These are phyloP conservation scores for Toxonevra muliebris DNA, from an alignment of 2,888 invertebrate species.

Conservation along the genomic window DNA sequence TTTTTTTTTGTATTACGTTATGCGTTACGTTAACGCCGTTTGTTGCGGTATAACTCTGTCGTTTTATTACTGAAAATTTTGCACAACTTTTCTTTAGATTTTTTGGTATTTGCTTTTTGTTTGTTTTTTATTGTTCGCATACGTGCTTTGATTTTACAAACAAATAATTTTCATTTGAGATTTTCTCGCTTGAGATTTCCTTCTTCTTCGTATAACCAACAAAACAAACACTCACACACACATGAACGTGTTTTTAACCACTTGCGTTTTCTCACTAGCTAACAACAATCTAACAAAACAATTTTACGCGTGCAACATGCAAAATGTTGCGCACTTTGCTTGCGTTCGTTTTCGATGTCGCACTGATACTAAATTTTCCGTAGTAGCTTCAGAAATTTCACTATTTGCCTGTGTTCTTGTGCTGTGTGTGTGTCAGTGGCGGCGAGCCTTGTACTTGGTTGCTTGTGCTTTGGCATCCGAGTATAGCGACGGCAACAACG, in stretches of 20 bases:
- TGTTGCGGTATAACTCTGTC: too few species aligned
- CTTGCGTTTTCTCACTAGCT: too few species aligned
- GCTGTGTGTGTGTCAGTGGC: constrained; percentile 8
- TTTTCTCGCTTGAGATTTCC: too few species aligned
- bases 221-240: too few species aligned
- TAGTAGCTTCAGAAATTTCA: constrained; percentile 5
- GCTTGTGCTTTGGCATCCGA: constrained; percentile 12
- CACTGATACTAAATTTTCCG: constrained; percentile 25
- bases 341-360: constrained; percentile 19
- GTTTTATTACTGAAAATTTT: not conserved
- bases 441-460: constrained; percentile 21
- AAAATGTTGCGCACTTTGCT: not conserved
- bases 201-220: too few species aligned
- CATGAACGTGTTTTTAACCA: too few species aligned
- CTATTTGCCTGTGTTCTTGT: constrained; percentile 14
- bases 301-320: too few species aligned
- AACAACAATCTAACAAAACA: too few species aligned
- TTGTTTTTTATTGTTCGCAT: constrained; percentile 24
- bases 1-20: not conserved
- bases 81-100: not conserved
- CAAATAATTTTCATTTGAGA: not conserved
- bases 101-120: too few species aligned
- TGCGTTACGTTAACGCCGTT: not conserved
- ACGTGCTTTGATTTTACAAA: constrained; percentile 27
- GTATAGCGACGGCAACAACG: not conserved